Evolutionary conservation across 2,113 vertebrate species (phyloP), one percentile per base, ranked within the genome.

Genomic region (Ploceus nigricollis): DNA sequence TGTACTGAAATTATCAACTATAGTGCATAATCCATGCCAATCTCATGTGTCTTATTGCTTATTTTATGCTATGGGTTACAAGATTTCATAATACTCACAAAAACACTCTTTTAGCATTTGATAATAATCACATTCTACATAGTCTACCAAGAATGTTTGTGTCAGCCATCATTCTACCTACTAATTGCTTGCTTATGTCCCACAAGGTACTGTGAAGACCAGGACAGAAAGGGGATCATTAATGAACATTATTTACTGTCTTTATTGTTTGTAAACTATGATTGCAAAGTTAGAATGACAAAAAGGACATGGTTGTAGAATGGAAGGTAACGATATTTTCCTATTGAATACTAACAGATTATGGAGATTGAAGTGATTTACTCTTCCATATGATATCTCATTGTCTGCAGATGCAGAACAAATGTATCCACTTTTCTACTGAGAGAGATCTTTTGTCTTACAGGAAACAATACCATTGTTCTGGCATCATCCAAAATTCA

Each of bases 321-420:
- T 50, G 56, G 68, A 20, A 65, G 33, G 21, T 73, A 63, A 73
- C 35, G 31, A 18, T 45, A 16, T 75, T 64, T 87, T 90, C n/a
- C 78, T 79, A 18, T 39, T 84, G 57, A 91, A 90, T 94, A 42
- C 33, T 69, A 70, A 82, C 12, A 90, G 65, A 90, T 81, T 82
- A 85, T 54, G 51, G 61, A 77, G 39, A 91, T 40, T 37, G 40
- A 86, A 90, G 40, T 72, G 53, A 90, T 44, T 92, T 66, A 31
- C 7, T 89, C 13, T 53, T 75, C 45, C 30, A 20, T 68, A 33
- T 60, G 33, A 22, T 65, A 60, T 60, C 24, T 77, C 10, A 40
- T 72, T 96, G 75, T 89, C 86, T 96, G 45, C 80, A 72, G 50
- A 94, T 94, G 31, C 84, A 72, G 60, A 97, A 63, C 16, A 91